phyloP scores from a whole-genome alignment of 2,797 vertebrate genomes.

The Danionella dracula region DNA sequence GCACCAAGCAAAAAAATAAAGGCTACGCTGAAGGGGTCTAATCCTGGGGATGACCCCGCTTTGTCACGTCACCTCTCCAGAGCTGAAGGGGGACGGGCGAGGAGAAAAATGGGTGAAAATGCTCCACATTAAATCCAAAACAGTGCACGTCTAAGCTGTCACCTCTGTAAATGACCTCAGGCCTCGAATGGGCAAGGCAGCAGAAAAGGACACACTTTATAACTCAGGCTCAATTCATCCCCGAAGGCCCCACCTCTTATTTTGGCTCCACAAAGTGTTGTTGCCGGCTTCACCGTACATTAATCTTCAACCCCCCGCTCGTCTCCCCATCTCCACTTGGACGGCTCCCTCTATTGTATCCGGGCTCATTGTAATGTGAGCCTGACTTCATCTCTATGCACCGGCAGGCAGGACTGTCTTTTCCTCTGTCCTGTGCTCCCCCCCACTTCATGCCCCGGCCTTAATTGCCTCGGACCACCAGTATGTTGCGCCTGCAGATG shows the following conservation, averaged over 20 bases:
- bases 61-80: conserved; percentile 58
- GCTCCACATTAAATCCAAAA: conserved; percentile 65
- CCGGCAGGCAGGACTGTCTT: conserved; percentile 56
- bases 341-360: conserved; percentile 51
- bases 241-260: conserved; percentile 45
- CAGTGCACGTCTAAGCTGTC: conserved; percentile 59
- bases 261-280: conserved; percentile 48
- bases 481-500: conserved; percentile 94
- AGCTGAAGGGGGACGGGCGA: conserved; percentile 32
- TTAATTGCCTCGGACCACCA: conserved; percentile 92
- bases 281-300: conserved; percentile 53
- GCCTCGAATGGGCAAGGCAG: conserved; percentile 44
- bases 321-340: conserved; percentile 40
- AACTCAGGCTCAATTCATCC: conserved; percentile 41
- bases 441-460: conserved; percentile 58
- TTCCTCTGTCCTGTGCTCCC: conserved; percentile 47
- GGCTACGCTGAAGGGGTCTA: conserved; percentile 55
- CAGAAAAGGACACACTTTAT: conserved; percentile 56
- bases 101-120: conserved; percentile 34
- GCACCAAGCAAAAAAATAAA: conserved; percentile 56
- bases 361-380: conserved; percentile 60
- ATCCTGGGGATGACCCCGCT: conserved; percentile 57
- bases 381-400: conserved; percentile 60
- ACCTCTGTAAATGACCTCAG: conserved; percentile 58
- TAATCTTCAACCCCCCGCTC: conserved; percentile 48